Base-by-base conservation (phyloP, 2,113 vertebrate species). In the Pseudorectes ferrugineus region DNA sequence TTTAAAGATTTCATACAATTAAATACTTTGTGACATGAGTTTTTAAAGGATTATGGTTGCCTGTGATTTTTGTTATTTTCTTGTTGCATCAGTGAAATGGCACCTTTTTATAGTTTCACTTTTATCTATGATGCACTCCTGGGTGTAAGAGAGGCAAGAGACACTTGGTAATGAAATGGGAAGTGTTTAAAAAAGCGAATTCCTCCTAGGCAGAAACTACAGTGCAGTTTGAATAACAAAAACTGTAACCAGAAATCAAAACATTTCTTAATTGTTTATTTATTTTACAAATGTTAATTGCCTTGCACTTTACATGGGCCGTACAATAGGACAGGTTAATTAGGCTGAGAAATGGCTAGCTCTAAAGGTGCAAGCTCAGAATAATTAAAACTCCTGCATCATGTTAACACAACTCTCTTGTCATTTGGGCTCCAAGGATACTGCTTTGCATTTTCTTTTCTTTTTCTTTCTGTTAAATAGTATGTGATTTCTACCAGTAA, bases 251-350 rank as follows among this genome's bases (percentile, higher is more conserved):
- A 93, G 79, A 89, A 96, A 94, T 93, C 89, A 94, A 95, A 96
- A 86, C 61, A 76, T 85, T 95, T 83, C 51, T 84, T 65, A 74
- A 72, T 95, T 91, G 49, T 72, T 95, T 91, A 70, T 94, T 92
- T 95, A 89, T 79, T 14, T 29, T 48, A 71, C 33, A 96, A 97
- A 94, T 78, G 85, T 95, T 97, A 97, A 97, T 97, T 97, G 88
- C 73, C 19, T 94, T 74, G 36, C 36, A 13, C 77, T 74, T 96
- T 96, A 93, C 78, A 89, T 55, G n/a, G 35, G 46, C 57, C 90
- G 49, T 89, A 96, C 87, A 96, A 97, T 91, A 63, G 58, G 74
- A 78, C 90, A 96, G 67, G 89, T 96, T 97, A 97, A 96, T 96
- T 97, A 95, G 84, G 78, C 85, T 97, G 85, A 90, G 86, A 95